Base-by-base conservation (phyloP, 2,888 invertebrate genomes). In the Oscheius myriophilus region DNA sequence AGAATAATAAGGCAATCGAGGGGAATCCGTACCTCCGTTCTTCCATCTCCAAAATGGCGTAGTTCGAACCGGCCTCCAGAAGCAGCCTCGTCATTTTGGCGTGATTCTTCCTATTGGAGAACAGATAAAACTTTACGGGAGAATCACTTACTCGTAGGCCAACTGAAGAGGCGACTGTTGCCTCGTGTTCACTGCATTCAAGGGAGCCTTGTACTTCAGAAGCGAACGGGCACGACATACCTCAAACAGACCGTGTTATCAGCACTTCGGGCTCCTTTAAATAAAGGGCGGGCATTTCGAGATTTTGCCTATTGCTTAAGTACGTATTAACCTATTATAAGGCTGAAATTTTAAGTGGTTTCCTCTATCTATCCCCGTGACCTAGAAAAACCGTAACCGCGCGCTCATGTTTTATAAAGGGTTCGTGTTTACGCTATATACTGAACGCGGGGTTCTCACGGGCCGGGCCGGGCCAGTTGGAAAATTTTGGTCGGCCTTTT, bases 111-210 rank as follows among this genome's bases (percentile, higher is more conserved):
- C 49, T 49, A n/a, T n/a, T n/a, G 21, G 21, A 49, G 9, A 21
- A 11, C 2, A 21, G 6, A 6, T 21, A 49, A 49, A 49, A 18
- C 3, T 49, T 2, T 3, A 6, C 9, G 49, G 6, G 49, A 49
- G 21, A 49, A 14, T 9, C 49, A 49, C 49, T 21, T 18, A 49
- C 49, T 49, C 49, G 49, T 49, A 49, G 3, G 49, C 49, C n/a
- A 49, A 6, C 11, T 18, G n/a, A 6, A 49, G 21, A 18, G 49
- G 49, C 21, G 49, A 6, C 21, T 21, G n/a, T 4, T 18, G n/a
- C 9, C 6, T 21, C n/a, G 6, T 49, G 49, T 49, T 49, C 18
- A 49, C 11, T 18, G 9, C 49, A 6, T 9, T 9, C 21, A 49
- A 9, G 9, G 18, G 49, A 49, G 49, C 49, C n/a, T 21, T n/a